Conservation (phyloP, 2,797 vertebrate genomes). For the Knipowitschia caucasica region DNA sequence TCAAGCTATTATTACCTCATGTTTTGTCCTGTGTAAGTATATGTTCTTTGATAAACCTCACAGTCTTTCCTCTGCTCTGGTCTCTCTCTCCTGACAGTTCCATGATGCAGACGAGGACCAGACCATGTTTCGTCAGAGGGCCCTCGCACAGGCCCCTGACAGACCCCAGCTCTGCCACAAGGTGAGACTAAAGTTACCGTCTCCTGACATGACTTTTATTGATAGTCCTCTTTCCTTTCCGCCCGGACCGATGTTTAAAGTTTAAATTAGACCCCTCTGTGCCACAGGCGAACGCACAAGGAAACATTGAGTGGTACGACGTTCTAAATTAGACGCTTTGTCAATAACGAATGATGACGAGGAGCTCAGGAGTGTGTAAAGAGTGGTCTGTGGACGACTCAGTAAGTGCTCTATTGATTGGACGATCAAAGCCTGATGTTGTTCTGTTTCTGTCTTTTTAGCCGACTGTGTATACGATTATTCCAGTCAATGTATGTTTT, state of each 20-base stretch:
- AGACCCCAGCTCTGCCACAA: conserved; percentile 17
- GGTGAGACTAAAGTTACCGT: conserved; percentile 20
- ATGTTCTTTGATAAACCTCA: too few species aligned
- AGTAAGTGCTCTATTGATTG: conserved; percentile 8
- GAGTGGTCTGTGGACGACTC: neutral
- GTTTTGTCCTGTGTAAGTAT: too few species aligned
- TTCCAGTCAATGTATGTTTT: too few species aligned
- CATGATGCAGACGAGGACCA: conserved; percentile 6
- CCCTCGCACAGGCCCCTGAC: conserved; percentile 20
- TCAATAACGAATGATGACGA: neutral
- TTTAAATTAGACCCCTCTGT: neutral
- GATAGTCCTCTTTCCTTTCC: conserved; percentile 25
- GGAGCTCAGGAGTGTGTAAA: neutral
- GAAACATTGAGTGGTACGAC: neutral
- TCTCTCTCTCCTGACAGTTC: conserved; percentile 26
- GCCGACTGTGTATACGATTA: too few species aligned
- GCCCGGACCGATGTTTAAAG: conserved; percentile 24
- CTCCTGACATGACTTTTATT: conserved; percentile 20
- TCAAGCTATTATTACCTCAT: too few species aligned
- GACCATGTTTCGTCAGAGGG: conserved; percentile 10
- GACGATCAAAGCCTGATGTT: conserved; percentile 1
- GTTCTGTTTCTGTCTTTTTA: neutral
- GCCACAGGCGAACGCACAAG: neutral
- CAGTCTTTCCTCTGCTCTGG: too few species aligned
- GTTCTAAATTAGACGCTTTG: neutral